phyloP scores from a whole-genome alignment of 2,888 invertebrate species.

The Patella pellucida region DNA sequence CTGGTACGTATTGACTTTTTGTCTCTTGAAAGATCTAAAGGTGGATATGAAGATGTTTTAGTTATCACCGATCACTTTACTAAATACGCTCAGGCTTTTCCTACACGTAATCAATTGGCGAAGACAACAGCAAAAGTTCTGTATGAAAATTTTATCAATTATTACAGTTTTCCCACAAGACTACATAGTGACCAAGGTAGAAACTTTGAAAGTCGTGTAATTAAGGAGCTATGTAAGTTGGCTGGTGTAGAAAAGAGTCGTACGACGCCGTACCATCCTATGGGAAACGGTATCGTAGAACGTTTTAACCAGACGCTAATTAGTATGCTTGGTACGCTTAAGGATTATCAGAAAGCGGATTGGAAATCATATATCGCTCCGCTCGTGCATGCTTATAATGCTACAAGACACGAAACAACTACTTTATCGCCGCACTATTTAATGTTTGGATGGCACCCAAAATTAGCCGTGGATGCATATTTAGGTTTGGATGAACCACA shows the following conservation, averaged over 20 bases:
- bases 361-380: conserved; percentile 31
- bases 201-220: conserved; percentile 30
- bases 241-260: conserved; percentile 29
- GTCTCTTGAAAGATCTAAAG: conserved; percentile 28
- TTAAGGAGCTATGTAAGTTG: conserved; percentile 28
- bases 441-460: conserved; percentile 32
- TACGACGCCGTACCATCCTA: conserved; percentile 37
- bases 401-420: conserved; percentile 28
- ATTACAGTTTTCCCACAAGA: conserved; percentile 32
- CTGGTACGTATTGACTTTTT: conserved; percentile 37
- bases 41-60: conserved; percentile 20
- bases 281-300: conserved; percentile 37
- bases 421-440: conserved; percentile 33
- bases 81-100: conserved; percentile 26
- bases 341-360: conserved; percentile 28
- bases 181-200: conserved; percentile 35
- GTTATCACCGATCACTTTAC: conserved; percentile 31
- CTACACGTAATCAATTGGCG: conserved; percentile 31
- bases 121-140: conserved; percentile 30
- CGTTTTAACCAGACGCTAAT: conserved; percentile 34
- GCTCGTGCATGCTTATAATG: conserved; percentile 28
- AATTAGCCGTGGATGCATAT: conserved; percentile 29
- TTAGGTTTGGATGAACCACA: conserved; percentile 14
- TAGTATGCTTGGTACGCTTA: conserved; percentile 28
- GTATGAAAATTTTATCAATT: conserved; percentile 28